Conservation (phyloP, 2,888 invertebrate species). For the Listrodromus nycthemerus region DNA sequence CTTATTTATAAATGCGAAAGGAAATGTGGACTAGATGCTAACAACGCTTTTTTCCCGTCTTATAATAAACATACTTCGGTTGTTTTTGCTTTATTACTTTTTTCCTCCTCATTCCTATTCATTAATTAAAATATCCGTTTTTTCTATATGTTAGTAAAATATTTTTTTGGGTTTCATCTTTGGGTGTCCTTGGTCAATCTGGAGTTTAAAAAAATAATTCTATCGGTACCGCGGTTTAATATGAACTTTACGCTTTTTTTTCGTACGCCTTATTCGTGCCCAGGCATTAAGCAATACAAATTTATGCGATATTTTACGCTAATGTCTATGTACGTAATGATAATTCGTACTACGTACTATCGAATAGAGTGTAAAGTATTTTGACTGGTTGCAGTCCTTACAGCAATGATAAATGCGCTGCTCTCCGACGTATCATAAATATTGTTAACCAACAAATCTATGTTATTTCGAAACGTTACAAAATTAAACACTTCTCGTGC, state of each 20-base stretch:
- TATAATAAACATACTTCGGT: constrained; percentile 72
- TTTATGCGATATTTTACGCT: constrained; percentile 7
- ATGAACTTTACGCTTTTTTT: constrained; percentile 41
- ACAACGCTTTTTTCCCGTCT: constrained; percentile 72
- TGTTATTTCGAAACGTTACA: constrained; percentile 5
- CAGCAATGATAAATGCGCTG: not conserved
- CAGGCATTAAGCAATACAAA: constrained; percentile 10
- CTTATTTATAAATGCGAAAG: constrained; percentile 59
- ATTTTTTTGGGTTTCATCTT: constrained; percentile 83
- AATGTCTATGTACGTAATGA: constrained; percentile 14
- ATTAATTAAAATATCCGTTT: constrained; percentile 69
- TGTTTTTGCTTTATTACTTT: constrained; percentile 29
- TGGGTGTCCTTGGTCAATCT: constrained; percentile 78
- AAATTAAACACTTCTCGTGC: not conserved
- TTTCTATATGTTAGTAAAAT: constrained; percentile 78
- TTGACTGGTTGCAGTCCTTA: constrained; percentile 32
- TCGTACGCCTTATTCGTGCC: constrained; percentile 2
- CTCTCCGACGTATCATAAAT: not conserved
- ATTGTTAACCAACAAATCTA: constrained; percentile 1
- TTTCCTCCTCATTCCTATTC: not conserved
- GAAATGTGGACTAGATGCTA: constrained; percentile 72
- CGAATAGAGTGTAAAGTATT: constrained; percentile 21
- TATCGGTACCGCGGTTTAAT: constrained; percentile 49
- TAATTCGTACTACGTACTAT: constrained; percentile 13
- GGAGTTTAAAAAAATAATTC: constrained; percentile 73